Conservation (phyloP, 2,888 invertebrate species). For the Matsumyia berberina region DNA sequence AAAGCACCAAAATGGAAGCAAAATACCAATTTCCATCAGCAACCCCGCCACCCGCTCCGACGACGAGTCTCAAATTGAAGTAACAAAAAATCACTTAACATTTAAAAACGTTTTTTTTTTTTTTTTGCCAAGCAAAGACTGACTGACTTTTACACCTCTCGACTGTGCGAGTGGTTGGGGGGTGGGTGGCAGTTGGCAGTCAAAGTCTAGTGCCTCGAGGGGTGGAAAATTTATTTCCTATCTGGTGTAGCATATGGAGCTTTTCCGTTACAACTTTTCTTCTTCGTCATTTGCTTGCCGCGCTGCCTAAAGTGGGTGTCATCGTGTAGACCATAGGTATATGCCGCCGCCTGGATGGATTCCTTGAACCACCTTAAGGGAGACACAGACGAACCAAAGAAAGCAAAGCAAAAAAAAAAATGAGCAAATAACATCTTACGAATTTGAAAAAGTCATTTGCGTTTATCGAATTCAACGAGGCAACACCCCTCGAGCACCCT, state of each 20-base stretch:
- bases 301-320: conserved; percentile 24
- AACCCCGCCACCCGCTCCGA: not conserved
- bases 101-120: conserved; percentile 48
- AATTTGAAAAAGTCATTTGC: conserved; percentile 70
- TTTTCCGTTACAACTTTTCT: conserved; percentile 19
- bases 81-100: conserved; percentile 76
- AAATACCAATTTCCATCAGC: conserved; percentile 74
- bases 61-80: conserved; percentile 67
- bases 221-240: conserved; percentile 65
- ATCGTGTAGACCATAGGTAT: conserved; percentile 1
- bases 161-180: not conserved
- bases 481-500: too few species aligned
- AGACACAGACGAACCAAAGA: not conserved
- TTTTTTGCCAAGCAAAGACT: conserved; percentile 29
- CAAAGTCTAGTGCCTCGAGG: conserved; percentile 62
- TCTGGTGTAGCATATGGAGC: conserved; percentile 57
- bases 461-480: conserved; percentile 54
- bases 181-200: not conserved
- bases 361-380: conserved; percentile 13
- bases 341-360: not conserved
- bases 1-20: conserved; percentile 68
- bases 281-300: not conserved
- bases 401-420: conserved; percentile 15
- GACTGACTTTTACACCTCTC: conserved; percentile 58
- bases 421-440: conserved; percentile 48